phyloP scores from a whole-genome alignment of 2,888 invertebrate species.

The Tachina fera region DNA sequence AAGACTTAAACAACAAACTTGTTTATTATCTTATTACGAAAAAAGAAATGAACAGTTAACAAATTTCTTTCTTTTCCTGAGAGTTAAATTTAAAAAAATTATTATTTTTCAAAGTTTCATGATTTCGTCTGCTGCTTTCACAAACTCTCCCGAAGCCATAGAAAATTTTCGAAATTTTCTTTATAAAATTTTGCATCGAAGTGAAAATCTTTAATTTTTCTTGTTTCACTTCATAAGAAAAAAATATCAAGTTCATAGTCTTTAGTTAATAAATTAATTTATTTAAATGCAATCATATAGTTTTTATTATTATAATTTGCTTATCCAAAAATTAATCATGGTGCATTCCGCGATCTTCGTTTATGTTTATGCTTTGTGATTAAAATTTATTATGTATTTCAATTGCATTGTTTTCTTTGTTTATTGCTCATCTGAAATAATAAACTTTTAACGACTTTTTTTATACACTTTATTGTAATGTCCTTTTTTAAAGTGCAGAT shows the following conservation, averaged over 20 bases:
- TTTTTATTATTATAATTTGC: background rate
- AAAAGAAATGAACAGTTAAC: conserved; percentile 10
- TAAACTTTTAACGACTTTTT: background rate
- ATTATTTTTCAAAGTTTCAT: conserved; percentile 4
- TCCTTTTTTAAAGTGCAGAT: background rate
- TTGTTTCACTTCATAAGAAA: conserved; percentile 9
- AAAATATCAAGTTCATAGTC: background rate
- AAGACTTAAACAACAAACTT: conserved; percentile 73
- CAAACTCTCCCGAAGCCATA: conserved; percentile 66
- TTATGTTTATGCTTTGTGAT: conserved; percentile 1
- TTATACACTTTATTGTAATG: conserved; percentile 16
- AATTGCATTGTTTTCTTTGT: conserved; percentile 35
- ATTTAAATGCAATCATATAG: background rate
- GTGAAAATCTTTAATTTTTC: conserved; percentile 19
- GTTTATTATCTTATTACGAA: conserved; percentile 57
- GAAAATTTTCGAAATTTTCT: conserved; percentile 65
- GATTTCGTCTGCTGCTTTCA: conserved; percentile 18
- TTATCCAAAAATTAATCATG: conserved; percentile 19
- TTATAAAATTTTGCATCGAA: conserved; percentile 59
- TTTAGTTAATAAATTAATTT: background rate
- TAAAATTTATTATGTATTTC: conserved; percentile 7
- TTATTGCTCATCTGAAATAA: conserved; percentile 20
- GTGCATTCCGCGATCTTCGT: conserved; percentile 42
- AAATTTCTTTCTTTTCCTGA: conserved; percentile 45
- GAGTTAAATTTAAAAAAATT: background rate